Evolutionary conservation across 2,797 vertebrate genomes (phyloP).

Genomic region (Gymnocypris eckloni): DNA sequence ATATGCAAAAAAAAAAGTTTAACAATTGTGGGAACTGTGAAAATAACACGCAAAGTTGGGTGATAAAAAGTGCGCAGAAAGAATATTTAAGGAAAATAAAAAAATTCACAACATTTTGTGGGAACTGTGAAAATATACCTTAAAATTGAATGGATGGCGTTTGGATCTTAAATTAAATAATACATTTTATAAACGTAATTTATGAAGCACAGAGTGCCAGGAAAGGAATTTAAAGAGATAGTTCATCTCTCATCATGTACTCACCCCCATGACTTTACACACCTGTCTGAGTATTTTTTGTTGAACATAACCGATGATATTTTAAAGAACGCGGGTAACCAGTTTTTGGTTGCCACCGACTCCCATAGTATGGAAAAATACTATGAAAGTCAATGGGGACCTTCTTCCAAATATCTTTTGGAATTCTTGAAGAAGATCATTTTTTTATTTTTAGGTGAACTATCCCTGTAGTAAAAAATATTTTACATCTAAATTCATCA

Average conservation of each 20-base stretch:
- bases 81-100: not conserved
- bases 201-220: not conserved
- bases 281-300: not conserved
- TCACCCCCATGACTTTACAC: not conserved
- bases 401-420: not conserved
- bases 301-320: not conserved
- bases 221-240: not conserved
- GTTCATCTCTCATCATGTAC: not conserved
- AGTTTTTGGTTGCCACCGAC: not conserved
- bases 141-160: not conserved
- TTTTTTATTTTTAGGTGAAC: not conserved
- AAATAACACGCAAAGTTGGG: not conserved
- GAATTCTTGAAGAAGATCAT: not conserved
- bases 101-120: not conserved
- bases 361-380: not conserved
- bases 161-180: not conserved
- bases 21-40: not conserved
- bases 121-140: not conserved
- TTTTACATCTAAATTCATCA: not conserved
- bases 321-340: not conserved
- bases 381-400: not conserved
- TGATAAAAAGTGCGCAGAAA: not conserved
- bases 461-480: not conserved
- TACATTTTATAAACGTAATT: not conserved
- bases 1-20: no score